These are phyloP conservation scores for Ophion ellenae DNA, from an alignment of 2,888 invertebrate genomes.

Conservation along the genomic window DNA sequence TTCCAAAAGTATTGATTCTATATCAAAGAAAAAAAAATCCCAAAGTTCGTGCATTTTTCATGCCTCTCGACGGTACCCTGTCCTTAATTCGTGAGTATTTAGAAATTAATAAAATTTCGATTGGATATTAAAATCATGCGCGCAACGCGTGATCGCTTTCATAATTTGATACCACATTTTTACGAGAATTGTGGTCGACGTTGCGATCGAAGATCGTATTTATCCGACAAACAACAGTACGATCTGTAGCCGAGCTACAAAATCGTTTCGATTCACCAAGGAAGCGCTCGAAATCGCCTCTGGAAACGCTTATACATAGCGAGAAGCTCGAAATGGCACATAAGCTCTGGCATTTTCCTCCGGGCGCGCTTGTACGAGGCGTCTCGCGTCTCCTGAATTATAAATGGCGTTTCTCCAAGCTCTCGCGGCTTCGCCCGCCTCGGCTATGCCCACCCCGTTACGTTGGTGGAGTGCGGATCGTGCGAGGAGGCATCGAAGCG, in stretches of 20 bases:
- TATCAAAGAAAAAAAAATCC: no score
- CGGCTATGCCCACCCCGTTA: constrained; percentile 18
- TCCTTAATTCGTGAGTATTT: no score
- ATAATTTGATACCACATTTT: background rate
- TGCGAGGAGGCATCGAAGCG: constrained; percentile 60
- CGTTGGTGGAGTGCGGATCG: constrained; percentile 57
- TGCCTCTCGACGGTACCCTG: no score
- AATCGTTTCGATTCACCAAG: background rate
- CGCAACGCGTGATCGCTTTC: no score
- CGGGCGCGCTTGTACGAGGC: constrained; percentile 44
- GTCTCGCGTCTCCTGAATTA: constrained; percentile 77
- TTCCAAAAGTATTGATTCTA: no score
- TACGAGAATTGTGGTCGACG: background rate
- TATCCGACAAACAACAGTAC: background rate
- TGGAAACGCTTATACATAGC: constrained; percentile 30
- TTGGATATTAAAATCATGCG: no score
- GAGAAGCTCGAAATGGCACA: constrained; percentile 49
- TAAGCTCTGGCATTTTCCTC: constrained; percentile 67
- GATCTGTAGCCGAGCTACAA: background rate
- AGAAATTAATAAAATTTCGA: no score
- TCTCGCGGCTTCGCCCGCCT: constrained; percentile 49
- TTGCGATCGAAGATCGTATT: background rate
- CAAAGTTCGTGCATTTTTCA: no score
- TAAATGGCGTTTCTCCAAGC: constrained; percentile 77
- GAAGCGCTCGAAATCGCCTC: background rate